Conservation (phyloP, 2,888 invertebrate genomes). For the Timandra comae region DNA sequence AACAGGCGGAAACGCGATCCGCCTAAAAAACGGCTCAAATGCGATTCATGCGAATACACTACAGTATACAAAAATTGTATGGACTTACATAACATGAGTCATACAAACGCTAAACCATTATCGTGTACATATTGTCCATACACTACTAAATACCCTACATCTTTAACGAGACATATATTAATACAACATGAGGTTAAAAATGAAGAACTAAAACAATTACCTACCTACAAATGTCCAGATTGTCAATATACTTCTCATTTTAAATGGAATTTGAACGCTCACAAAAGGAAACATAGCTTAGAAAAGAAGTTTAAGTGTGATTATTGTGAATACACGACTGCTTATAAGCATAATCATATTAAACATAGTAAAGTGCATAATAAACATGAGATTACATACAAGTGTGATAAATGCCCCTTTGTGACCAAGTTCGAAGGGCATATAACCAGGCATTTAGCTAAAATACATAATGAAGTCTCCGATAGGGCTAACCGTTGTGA, state of each 20-base stretch:
- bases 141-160: slow-evolving; percentile 39
- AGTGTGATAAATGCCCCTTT: slow-evolving; percentile 52
- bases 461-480: slow-evolving; percentile 46
- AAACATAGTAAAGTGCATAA: slow-evolving; percentile 37
- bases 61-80: slow-evolving; percentile 44
- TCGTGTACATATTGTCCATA: slow-evolving; percentile 39
- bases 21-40: slow-evolving; percentile 24
- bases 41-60: slow-evolving; percentile 40
- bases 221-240: slow-evolving; percentile 13
- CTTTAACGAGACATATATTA: slow-evolving; percentile 36
- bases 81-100: slow-evolving; percentile 34
- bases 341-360: slow-evolving; percentile 31
- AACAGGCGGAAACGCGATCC: slow-evolving; percentile 9
- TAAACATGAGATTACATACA: slow-evolving; percentile 22
- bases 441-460: slow-evolving; percentile 47
- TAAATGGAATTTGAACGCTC: slow-evolving; percentile 33
- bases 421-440: slow-evolving; percentile 48
- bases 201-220: slow-evolving; percentile 2
- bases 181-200: slow-evolving; percentile 35
- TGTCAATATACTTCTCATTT: slow-evolving; percentile 25
- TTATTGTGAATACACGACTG: slow-evolving; percentile 29
- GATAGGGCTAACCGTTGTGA: slow-evolving; percentile 45
- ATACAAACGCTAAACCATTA: slow-evolving; percentile 32
- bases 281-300: slow-evolving; percentile 18
- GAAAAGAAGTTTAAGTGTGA: slow-evolving; percentile 36